Evolutionary conservation across 1,140 invertebrate genomes (phyloP), one percentile per base, ranked within the genome.

Genomic region (Drosophila mayri): DNA sequence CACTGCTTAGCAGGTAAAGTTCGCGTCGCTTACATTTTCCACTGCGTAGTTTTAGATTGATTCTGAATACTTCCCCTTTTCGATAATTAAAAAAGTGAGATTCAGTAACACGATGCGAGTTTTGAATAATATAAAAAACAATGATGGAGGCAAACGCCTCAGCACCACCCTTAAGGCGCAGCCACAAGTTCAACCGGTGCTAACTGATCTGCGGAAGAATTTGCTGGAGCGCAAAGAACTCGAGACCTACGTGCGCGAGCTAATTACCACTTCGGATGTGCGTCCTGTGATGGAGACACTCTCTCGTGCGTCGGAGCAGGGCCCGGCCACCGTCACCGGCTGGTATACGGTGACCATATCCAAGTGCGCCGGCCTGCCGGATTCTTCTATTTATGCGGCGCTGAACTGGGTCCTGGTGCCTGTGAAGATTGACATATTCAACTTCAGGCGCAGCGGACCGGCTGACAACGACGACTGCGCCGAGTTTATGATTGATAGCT

Each of bases 311-410:
- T 38, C 60, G 59, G 47, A 70, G 8, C 7, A 30, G 5, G 38
- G 47, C 14, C 12, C 65, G 20, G 37, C 32, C 32, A 67, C 63
- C 11, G 66, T 67, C 6, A 67, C 62, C 32, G 62, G 71, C 14
- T 84, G 81, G 81, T 61, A 32, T 10, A 80, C 81, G 1, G 81
- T 84, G 3, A 46, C 18, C 14, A 46, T 84, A 3, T 16, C 32
- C 37, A 49, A 76, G 18, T 76, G 81, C 20, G 38, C 32, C 3
- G 37, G 25, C n/a, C 6, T 84, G 0, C 7, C 25, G 4, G 46
- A 84, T 5, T 40, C 35, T 1, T 44, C 65, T 0, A 84, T 84
- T 11, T 25, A 41, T 22, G 12, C 59, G 32, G 67, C 81, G 0
- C 32, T 81, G 0, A 65, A 85, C 9, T 85, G 76, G 59, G 59